These are phyloP conservation scores for Plotosus lineatus DNA, from an alignment of 2,113 vertebrate genomes.

Conservation along the genomic window DNA sequence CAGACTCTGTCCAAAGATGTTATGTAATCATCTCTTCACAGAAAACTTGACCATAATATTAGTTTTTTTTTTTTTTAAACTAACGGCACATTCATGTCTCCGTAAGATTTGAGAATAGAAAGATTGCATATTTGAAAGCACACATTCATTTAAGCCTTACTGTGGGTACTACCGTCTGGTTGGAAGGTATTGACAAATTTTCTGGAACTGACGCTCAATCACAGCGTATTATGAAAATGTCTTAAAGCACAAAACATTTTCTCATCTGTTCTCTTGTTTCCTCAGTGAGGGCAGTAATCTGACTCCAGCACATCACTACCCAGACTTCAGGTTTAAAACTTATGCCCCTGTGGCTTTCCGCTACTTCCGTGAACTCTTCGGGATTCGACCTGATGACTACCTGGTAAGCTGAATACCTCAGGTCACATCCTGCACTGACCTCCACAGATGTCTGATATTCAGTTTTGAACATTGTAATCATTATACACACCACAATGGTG, in stretches of 20 bases:
- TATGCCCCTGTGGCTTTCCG: constrained; percentile 96
- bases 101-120: neutral
- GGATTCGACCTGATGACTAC: constrained; percentile 97
- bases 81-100: too few species aligned
- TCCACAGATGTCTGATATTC: neutral
- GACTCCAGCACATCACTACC: constrained; percentile 93
- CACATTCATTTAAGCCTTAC: neutral
- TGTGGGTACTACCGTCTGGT: neutral
- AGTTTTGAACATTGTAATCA: neutral
- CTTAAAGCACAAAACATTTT: too few species aligned
- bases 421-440: neutral
- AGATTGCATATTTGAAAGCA: neutral
- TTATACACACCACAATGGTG: too few species aligned
- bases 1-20: neutral
- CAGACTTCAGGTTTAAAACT: constrained; percentile 98
- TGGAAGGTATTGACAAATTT: neutral
- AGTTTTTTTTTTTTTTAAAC: neutral
- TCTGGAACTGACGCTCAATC: neutral
- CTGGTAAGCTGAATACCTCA: constrained; percentile 75
- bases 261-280: constrained; percentile 35
- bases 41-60: neutral
- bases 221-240: too few species aligned
- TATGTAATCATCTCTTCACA: neutral
- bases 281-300: constrained; percentile 95
- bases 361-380: constrained; percentile 97